phyloP scores from a whole-genome alignment of 2,888 invertebrate species.

The Sarcophaga subvicina region DNA sequence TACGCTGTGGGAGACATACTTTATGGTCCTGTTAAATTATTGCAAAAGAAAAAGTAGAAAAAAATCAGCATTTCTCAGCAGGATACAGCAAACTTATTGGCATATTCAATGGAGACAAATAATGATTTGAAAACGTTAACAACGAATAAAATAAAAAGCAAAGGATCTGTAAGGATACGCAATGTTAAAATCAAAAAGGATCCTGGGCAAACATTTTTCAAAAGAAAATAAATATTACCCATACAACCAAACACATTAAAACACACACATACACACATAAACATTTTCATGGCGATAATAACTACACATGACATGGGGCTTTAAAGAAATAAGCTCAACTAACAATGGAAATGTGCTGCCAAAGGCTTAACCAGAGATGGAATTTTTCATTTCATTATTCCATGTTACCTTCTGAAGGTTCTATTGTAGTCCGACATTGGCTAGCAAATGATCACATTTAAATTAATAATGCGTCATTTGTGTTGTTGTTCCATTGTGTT shows the following conservation, averaged over 20 bases:
- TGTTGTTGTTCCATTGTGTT: conserved; percentile 67
- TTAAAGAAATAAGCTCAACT: no score
- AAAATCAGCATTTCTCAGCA: not conserved
- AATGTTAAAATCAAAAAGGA: not conserved
- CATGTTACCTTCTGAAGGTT: no score
- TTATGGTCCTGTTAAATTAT: conserved; percentile 10
- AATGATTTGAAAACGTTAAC: not conserved
- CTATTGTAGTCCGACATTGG: not conserved
- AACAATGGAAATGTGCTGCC: no score
- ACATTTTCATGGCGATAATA: no score
- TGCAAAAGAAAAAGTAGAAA: not conserved
- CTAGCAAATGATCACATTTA: not conserved
- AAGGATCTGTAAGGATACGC: not conserved
- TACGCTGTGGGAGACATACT: not conserved
- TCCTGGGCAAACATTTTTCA: no score
- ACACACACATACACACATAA: no score
- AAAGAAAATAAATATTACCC: no score
- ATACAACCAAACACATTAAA: no score
- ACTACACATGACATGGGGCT: no score
- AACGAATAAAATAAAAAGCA: not conserved
- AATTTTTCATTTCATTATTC: no score
- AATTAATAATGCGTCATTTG: not conserved
- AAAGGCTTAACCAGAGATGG: no score
- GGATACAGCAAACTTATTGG: not conserved
- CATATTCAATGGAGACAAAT: conserved; percentile 15